These are phyloP conservation scores for Molothrus aeneus DNA, from an alignment of 2,797 vertebrate species.

Conservation along the genomic window DNA sequence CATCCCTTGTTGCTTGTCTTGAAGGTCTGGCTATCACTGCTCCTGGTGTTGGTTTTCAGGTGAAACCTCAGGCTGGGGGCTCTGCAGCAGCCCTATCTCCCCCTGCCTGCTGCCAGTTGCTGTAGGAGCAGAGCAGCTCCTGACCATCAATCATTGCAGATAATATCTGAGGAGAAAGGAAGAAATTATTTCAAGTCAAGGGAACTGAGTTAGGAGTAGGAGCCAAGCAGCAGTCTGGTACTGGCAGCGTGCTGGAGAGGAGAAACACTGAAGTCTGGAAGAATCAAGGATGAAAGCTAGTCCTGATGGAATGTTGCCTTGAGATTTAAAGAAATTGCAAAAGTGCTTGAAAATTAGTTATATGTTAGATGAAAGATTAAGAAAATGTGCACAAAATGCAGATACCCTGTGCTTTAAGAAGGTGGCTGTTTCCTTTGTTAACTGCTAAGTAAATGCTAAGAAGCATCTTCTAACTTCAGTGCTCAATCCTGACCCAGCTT, in stretches of 20 bases:
- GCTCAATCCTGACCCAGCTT: not conserved
- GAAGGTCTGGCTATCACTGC: not conserved
- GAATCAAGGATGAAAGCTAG: not conserved
- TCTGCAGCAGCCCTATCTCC: not conserved
- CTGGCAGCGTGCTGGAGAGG: not conserved
- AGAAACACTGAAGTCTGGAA: not conserved
- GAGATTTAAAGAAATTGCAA: not conserved
- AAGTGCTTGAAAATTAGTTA: not conserved
- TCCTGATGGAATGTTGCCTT: not conserved
- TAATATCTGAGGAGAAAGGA: constrained; percentile 39
- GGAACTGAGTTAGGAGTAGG: not conserved
- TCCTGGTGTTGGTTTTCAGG: not conserved
- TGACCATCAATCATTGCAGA: constrained; percentile 42
- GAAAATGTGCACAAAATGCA: not conserved
- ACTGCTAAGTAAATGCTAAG: not conserved
- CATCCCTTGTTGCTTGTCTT: not conserved
- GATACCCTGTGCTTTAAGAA: not conserved
- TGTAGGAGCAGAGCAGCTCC: not conserved
- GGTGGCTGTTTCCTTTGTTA: not conserved
- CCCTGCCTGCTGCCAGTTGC: not conserved
- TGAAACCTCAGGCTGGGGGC: not conserved
- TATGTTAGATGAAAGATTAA: not conserved
- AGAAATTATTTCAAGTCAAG: constrained; percentile 49
- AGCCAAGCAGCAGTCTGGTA: not conserved
- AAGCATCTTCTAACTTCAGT: not conserved